Evolutionary conservation across 2,113 vertebrate genomes (phyloP), one percentile per base, ranked within the genome.

Genomic region (Sylvilagus bachmani): DNA sequence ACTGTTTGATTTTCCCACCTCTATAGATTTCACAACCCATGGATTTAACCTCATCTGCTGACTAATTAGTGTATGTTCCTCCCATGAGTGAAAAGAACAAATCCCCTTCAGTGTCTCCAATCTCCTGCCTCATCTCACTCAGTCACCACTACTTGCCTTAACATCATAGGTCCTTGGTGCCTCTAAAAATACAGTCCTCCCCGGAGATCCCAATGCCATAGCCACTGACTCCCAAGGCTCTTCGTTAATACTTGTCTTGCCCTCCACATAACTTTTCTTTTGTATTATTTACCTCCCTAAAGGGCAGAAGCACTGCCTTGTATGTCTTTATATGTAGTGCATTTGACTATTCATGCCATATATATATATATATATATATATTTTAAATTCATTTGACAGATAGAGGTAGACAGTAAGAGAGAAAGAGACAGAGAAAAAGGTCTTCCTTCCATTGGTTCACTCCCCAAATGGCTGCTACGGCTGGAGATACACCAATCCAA

Each of bases 1-100:
- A 49, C 64, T 95, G 53, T 95, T 97, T 97, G 87, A 83, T 93
- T 97, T 95, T 97, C 96, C 61, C 94, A 94, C 82, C 55, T 89
- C 88, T 75, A 10, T 27, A 24, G 69, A 86, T n/a, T 92, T 84
- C 44, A 55, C 13, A 11, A 12, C 66, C 85, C 79, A 64, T 16
- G 36, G 55, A 90, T 22, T 92, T 80, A 90, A 79, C 31, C 61
- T 97, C 51, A 62, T 51, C 94, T 93, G 75, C 55, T 93, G 36
- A 82, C 71, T 87, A 75, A 89, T 14, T 83, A 61, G 58, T 86
- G 73, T 5, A 38, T 13, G 21, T 67, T 91, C 67, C n/a, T 92
- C 58, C 51, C 75, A 38, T 10, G 53, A 89, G 51, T 62, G 19
- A 75, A 19, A 67, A 36, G 44, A 94, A 31, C 29, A 22, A 61